Conservation (phyloP, 2,888 invertebrate genomes). For the Nebria brevicollis region DNA sequence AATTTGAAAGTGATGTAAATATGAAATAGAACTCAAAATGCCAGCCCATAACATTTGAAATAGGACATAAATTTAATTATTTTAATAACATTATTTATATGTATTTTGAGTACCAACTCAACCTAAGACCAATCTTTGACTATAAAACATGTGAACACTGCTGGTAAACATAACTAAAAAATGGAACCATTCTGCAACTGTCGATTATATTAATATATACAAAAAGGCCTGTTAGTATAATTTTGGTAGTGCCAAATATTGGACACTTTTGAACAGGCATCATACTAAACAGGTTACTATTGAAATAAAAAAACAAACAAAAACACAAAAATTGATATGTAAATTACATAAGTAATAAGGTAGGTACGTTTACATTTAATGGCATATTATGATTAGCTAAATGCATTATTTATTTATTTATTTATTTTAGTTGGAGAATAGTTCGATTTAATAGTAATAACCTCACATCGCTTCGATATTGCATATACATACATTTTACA, state of each 20-base stretch:
- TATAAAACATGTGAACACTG: constrained; percentile 51
- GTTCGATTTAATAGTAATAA: constrained; percentile 3
- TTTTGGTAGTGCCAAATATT: constrained; percentile 8
- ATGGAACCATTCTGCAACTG: constrained; percentile 26
- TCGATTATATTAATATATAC: constrained; percentile 7
- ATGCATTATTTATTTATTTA: not conserved
- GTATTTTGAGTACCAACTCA: constrained; percentile 44
- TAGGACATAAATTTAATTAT: constrained; percentile 42
- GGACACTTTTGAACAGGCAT: constrained; percentile 18
- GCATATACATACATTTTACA: constrained; percentile 35
- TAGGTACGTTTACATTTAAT: constrained; percentile 1
- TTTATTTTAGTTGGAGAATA: not conserved
- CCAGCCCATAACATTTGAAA: constrained; percentile 40
- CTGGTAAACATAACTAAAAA: constrained; percentile 52
- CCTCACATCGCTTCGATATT: constrained; percentile 20
- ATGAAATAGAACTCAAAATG: not conserved
- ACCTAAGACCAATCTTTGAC: constrained; percentile 50
- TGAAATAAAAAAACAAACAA: constrained; percentile 13
- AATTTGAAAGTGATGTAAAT: not conserved
- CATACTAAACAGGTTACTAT: constrained; percentile 11
- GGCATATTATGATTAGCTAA: not conserved
- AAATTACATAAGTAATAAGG: constrained; percentile 12
- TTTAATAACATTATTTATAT: constrained; percentile 43
- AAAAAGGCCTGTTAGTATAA: constrained; percentile 6
- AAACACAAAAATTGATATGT: constrained; percentile 16